Conservation (phyloP, 2,888 invertebrate species). For the Limnephilus lunatus region DNA sequence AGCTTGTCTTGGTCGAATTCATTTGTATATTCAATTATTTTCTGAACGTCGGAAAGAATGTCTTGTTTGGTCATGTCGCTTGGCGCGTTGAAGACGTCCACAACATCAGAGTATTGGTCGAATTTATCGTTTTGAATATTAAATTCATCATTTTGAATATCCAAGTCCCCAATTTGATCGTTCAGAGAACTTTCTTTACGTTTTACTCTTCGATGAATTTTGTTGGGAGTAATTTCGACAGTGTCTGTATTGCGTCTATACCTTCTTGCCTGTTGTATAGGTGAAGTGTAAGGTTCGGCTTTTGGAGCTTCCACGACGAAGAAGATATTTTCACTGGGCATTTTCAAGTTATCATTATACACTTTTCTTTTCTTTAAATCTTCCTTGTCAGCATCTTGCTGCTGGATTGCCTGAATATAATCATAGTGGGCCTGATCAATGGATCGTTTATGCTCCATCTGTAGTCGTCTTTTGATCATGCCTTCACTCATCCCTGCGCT, state of each 20-base stretch:
- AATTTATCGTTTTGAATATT: constrained; percentile 63
- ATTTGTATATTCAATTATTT: constrained; percentile 62
- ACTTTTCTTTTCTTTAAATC: constrained; percentile 73
- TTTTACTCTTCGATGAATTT: neutral
- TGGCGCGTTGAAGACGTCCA: constrained; percentile 63
- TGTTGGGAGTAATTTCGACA: constrained; percentile 36
- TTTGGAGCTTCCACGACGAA: constrained; percentile 73
- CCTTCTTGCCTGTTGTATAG: constrained; percentile 68
- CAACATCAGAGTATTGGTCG: constrained; percentile 59
- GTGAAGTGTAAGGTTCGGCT: constrained; percentile 4
- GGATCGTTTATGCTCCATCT: constrained; percentile 79
- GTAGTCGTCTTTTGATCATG: constrained; percentile 72
- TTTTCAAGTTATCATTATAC: constrained; percentile 76
- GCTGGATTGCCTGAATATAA: constrained; percentile 68
- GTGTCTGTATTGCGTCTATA: constrained; percentile 69
- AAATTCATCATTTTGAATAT: constrained; percentile 57
- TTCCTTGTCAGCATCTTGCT: constrained; percentile 70
- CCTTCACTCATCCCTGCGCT: constrained; percentile 73
- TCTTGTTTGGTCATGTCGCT: constrained; percentile 56
- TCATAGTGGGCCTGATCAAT: constrained; percentile 71
- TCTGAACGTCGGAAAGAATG: constrained; percentile 59
- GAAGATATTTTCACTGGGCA: constrained; percentile 77
- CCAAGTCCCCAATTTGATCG: constrained; percentile 52
- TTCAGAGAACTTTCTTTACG: constrained; percentile 55
- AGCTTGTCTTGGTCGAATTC: constrained; percentile 53